A percentile compares a stretch with the other conserved stretches of the same genome.
Conservation (phyloP, 2,113 vertebrate species). For the Misgurnus anguillicaudatus region DNA sequence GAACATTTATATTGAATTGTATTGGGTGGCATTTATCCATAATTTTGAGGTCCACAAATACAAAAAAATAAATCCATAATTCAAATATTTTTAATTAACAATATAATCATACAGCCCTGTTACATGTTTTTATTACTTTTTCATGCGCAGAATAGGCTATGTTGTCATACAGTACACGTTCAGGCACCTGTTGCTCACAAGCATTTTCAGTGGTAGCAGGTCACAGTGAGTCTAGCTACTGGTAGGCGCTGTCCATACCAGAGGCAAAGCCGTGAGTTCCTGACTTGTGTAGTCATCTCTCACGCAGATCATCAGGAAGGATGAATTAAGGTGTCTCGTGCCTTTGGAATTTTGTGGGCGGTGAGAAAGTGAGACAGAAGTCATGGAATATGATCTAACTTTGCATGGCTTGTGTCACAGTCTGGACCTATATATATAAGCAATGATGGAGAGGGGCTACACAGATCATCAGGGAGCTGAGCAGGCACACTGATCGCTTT, state of each 20-base stretch:
- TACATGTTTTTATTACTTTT: slow-evolving; percentile 19
- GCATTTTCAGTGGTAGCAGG: not conserved
- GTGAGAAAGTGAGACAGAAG: not conserved
- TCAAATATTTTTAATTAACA: too few species aligned
- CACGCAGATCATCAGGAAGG: not conserved
- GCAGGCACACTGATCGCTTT: slow-evolving; percentile 18
- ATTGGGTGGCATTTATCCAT: too few species aligned
- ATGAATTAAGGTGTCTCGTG: slow-evolving; percentile 40
- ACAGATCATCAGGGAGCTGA: slow-evolving; percentile 21
- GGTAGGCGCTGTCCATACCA: not conserved
- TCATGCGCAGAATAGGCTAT: slow-evolving; percentile 1
- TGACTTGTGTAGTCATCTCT: slow-evolving; percentile 17
- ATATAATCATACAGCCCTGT: not conserved
- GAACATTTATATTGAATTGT: too few species aligned
- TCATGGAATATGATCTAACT: slow-evolving; percentile 34
- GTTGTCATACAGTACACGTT: not conserved
- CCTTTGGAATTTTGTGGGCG: slow-evolving; percentile 32
- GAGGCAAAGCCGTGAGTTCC: slow-evolving; percentile 35
- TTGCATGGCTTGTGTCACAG: slow-evolving; percentile 12
- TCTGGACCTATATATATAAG: slow-evolving; percentile 37
- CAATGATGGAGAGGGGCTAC: not conserved
- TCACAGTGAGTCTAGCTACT: not conserved
- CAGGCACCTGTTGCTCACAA: not conserved
- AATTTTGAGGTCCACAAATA: too few species aligned
- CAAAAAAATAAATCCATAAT: too few species aligned